A percentile compares a stretch with the other conserved stretches of the same genome.
Evolutionary conservation across 2,888 invertebrate genomes (phyloP).

Genomic region (Ashinkailepas kermadecensis): DNA sequence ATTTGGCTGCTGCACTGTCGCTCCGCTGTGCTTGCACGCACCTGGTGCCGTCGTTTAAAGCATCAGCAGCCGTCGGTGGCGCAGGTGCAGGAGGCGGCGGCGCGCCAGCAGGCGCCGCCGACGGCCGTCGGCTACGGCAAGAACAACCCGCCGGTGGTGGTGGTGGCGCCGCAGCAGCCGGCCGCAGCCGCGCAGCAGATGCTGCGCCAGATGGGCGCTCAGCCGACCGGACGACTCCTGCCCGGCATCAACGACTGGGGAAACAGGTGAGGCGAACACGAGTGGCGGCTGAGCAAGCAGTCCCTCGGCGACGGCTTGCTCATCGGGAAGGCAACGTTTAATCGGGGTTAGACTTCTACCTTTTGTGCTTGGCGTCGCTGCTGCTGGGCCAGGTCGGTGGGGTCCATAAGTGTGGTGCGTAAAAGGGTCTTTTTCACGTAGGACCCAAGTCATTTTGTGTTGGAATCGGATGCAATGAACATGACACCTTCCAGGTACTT

Average conservation of each 20-base stretch:
- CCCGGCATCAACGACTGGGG: slow-evolving; percentile 48
- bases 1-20: too few species aligned
- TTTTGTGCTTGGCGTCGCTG: background rate
- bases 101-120: slow-evolving; percentile 76
- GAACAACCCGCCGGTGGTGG: slow-evolving; percentile 43
- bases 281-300: slow-evolving; percentile 26
- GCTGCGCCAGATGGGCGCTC: slow-evolving; percentile 35
- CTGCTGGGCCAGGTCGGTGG: background rate
- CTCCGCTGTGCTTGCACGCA: background rate
- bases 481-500: too few species aligned
- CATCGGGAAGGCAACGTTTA: too few species aligned
- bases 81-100: slow-evolving; percentile 84
- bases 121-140: slow-evolving; percentile 61
- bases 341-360: background rate
- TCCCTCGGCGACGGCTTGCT: too few species aligned
- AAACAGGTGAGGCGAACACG: slow-evolving; percentile 36
- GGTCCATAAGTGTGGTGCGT: too few species aligned
- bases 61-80: background rate
- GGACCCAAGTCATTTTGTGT: too few species aligned
- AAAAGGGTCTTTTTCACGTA: too few species aligned
- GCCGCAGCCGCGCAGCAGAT: slow-evolving; percentile 35
- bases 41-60: background rate
- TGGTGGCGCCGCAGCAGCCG: slow-evolving; percentile 29
- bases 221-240: slow-evolving; percentile 30
- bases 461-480: too few species aligned